Base-by-base conservation (phyloP, 2,797 vertebrate species). In the Kryptolebias ocellatus region DNA sequence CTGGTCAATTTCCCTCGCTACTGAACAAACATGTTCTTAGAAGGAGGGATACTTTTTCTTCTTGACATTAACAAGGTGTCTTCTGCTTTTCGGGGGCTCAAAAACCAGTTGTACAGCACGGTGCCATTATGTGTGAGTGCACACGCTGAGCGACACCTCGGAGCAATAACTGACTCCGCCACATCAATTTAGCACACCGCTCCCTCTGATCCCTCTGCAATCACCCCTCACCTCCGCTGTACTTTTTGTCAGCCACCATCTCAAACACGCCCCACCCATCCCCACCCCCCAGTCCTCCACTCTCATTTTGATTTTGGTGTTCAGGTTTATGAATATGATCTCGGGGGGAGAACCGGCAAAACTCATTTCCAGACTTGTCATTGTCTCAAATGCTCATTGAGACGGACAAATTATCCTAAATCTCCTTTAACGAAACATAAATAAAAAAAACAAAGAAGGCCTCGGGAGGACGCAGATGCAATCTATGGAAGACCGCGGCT, bases 121-220 rank as follows among this genome's bases (percentile, higher is more conserved):
- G n/a, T 60, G 67, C 70, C 68, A 64, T 84, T 80, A 78, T 78
- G 77, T 80, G 83, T 70, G 80, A 66, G 78, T 76, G 78, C 82
- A 70, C 53, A 45, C 24, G 6, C 69, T 66, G 74, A 75, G 75
- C 78, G 73, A 67, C 84, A 68, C 81, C 89, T 79, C 74, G 6
- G 29, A 89, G 85, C 80, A 87, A 86, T 81, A 86, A 86, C 79
- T 61, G 83, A 79, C 74, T 70, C 74, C 24, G 73, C 68, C 61
- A 56, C 74, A 91, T 91, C 85, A 85, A 86, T 90, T 87, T 84
- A 82, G 68, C 61, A 17, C 76, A 79, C 70, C 11, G 18, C 74
- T 83, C 81, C 74, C 79, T 61, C 51, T 56, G 60, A 78, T 81
- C 84, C 83, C 85, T 70, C 76, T 54, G 72, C 81, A 87, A 79